Percentiles rank a stretch among this genome's conserved stretches.
phyloP scores from a whole-genome alignment of 2,113 vertebrate genomes.

The Mobula birostris region DNA sequence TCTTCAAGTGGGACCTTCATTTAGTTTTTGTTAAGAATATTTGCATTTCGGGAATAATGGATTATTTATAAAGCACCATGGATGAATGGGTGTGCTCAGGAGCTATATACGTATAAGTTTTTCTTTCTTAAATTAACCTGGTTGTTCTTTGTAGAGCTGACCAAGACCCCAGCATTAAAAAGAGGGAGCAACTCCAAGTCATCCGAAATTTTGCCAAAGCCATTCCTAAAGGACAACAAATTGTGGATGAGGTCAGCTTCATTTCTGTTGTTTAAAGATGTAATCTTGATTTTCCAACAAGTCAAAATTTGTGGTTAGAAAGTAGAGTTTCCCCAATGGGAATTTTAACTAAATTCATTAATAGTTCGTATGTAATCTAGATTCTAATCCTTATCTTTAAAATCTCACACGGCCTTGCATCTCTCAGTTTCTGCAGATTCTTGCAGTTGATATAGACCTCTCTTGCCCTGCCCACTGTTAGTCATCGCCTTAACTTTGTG shows the following conservation, averaged over 20 bases:
- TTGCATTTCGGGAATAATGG: not conserved
- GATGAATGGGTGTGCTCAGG: not conserved
- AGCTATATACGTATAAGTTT: not conserved
- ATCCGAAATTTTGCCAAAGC: constrained; percentile 66
- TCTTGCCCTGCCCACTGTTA: not conserved
- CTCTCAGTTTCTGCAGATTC: not conserved
- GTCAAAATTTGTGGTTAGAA: not conserved
- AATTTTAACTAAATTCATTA: not conserved
- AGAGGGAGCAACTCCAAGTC: constrained; percentile 63
- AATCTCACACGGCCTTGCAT: not conserved
- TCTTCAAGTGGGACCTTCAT: not conserved
- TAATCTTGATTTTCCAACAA: not conserved
- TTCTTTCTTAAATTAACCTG: not conserved
- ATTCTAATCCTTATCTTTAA: not conserved
- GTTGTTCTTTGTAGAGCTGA: constrained; percentile 47
- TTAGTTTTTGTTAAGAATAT: not conserved
- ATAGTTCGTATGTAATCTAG: not conserved
- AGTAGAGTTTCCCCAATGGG: not conserved
- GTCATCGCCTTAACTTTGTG: not conserved
- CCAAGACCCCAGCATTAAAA: constrained; percentile 42
- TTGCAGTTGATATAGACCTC: not conserved
- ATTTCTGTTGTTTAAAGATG: not conserved
- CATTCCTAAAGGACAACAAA: constrained; percentile 71
- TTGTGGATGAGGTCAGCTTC: constrained; percentile 72
- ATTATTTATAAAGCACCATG: not conserved